A percentile compares a stretch with the other conserved stretches of the same genome.
These are phyloP conservation scores for Nibea albiflora DNA, from an alignment of 2,113 vertebrate species.

Conservation along the genomic window DNA sequence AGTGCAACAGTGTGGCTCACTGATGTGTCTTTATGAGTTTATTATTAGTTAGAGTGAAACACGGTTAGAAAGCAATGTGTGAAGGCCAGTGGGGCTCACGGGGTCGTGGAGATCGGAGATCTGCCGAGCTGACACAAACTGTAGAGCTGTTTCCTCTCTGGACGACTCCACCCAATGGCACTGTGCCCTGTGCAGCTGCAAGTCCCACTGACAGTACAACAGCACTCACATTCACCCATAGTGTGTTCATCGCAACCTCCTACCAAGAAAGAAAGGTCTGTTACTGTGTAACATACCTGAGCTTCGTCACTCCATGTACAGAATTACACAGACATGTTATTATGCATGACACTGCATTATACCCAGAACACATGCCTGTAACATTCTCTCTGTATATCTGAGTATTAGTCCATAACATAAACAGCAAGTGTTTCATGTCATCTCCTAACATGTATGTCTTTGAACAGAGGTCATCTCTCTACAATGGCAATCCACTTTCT, in stretches of 20 bases:
- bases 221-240: background rate
- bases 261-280: background rate
- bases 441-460: background rate
- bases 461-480: background rate
- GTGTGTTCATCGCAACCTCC: conserved; percentile 16
- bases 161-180: conserved; percentile 81
- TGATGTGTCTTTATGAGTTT: background rate
- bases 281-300: background rate
- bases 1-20: too few species aligned
- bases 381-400: background rate
- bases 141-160: conserved; percentile 69
- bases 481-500: background rate
- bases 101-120: conserved; percentile 45
- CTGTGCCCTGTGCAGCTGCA: conserved; percentile 75
- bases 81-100: conserved; percentile 21
- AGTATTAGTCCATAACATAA: background rate
- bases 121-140: conserved; percentile 73
- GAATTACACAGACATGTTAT: background rate
- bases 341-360: background rate
- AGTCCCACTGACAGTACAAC: conserved; percentile 59
- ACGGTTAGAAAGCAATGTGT: background rate
- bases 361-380: background rate
- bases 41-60: background rate
- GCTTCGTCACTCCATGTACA: background rate
- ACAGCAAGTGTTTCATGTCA: background rate